Evolutionary conservation across 2,888 invertebrate species (phyloP).

Genomic region (Clivina fossor): DNA sequence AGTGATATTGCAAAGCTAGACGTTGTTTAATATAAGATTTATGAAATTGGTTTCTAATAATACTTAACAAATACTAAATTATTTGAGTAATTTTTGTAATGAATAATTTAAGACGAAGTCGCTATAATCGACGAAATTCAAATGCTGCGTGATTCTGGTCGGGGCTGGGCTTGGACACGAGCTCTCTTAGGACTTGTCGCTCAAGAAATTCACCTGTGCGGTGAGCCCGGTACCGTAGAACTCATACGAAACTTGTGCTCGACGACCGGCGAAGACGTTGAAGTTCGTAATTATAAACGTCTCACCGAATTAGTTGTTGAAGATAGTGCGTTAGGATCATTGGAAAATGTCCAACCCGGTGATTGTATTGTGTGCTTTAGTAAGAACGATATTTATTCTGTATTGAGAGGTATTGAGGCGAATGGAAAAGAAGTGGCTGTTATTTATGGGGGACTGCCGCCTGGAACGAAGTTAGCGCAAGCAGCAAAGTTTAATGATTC

Average conservation of each 20-base stretch:
- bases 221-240: constrained; percentile 87
- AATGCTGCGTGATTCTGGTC: constrained; percentile 83
- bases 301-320: constrained; percentile 81
- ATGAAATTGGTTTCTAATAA: no score
- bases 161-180: constrained; percentile 99
- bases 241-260: constrained; percentile 78
- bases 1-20: no score
- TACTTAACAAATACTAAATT: no score
- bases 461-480: constrained; percentile 95
- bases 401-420: constrained; percentile 79
- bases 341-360: constrained; percentile 84
- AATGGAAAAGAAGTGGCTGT: constrained; percentile 90
- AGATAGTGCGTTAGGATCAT: constrained; percentile 67
- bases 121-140: constrained; percentile 99
- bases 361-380: constrained; percentile 99
- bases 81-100: no score
- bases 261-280: constrained; percentile 89
- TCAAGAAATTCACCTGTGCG: constrained; percentile 95
- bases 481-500: constrained; percentile 98
- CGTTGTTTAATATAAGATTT: no score
- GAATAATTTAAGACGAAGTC: constrained; percentile 88
- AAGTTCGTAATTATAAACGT: constrained; percentile 82
- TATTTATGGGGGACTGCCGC: constrained; percentile 98
- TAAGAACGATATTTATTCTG: constrained; percentile 93
- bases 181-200: constrained; percentile 89